Percentiles rank a stretch among this genome's conserved stretches.
Evolutionary conservation across 2,113 vertebrate species (phyloP).

Genomic region (Sphyrna mokarran): DNA sequence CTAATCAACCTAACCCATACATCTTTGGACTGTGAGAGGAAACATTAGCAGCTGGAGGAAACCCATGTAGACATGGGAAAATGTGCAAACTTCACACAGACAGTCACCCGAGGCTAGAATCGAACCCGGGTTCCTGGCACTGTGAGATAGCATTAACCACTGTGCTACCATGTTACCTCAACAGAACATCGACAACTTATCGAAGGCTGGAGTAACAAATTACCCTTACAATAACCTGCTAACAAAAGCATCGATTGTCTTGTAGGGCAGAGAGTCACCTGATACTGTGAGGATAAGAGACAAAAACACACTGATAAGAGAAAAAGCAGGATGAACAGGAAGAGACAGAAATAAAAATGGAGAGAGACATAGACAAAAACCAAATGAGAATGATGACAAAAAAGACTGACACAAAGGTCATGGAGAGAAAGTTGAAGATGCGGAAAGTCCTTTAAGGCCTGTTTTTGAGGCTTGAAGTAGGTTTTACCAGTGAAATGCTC

Average conservation of each 20-base stretch:
- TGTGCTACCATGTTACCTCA: too few relatives aligned
- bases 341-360: not conserved
- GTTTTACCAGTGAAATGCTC: not conserved
- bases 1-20: too few relatives aligned
- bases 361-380: not conserved
- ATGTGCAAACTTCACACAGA: too few relatives aligned
- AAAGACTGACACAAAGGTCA: not conserved
- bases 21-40: too few relatives aligned
- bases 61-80: too few relatives aligned
- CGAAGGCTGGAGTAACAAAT: not conserved
- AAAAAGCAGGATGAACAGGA: not conserved
- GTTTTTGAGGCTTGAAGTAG: not conserved
- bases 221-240: not conserved
- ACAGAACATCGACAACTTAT: not conserved
- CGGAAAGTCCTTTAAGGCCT: not conserved
- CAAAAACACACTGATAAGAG: not conserved
- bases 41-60: too few relatives aligned
- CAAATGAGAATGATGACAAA: not conserved
- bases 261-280: not conserved
- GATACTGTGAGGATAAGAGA: not conserved
- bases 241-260: not conserved
- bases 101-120: too few relatives aligned
- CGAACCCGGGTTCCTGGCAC: too few relatives aligned
- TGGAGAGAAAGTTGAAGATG: not conserved
- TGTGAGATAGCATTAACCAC: too few relatives aligned